phyloP scores from a whole-genome alignment of 1,140 invertebrate species.

The Melitaea cinxia region DNA sequence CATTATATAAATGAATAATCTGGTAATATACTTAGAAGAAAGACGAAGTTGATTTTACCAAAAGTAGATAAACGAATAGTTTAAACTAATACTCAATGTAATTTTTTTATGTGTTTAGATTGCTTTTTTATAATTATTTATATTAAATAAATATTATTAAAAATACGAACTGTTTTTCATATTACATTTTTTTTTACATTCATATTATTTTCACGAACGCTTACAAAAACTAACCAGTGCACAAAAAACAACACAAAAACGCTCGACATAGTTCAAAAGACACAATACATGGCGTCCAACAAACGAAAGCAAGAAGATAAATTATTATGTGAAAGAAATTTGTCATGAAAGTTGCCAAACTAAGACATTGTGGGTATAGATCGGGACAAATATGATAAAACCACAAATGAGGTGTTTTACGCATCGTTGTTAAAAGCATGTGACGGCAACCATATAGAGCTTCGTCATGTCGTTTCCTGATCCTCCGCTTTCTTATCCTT shows the following conservation, averaged over 20 bases:
- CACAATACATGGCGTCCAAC: conserved; percentile 62
- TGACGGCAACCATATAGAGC: conserved; percentile 53
- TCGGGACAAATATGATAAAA: conserved; percentile 57
- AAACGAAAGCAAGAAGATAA: conserved; percentile 47
- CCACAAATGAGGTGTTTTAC: conserved; percentile 58
- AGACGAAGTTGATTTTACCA: too few relatives aligned
- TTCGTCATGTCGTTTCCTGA: conserved; percentile 40
- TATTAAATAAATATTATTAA: too few relatives aligned
- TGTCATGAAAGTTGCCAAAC: conserved; percentile 38
- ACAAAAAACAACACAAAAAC: conserved; percentile 51
- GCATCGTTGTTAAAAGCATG: conserved; percentile 49
- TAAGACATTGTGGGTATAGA: conserved; percentile 55
- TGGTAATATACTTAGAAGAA: too few relatives aligned
- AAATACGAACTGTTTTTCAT: background rate
- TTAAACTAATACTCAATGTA: too few relatives aligned
- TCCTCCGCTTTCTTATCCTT: conserved; percentile 44
- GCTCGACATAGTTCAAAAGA: conserved; percentile 48
- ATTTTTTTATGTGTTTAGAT: too few relatives aligned
- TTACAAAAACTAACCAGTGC: conserved; percentile 39
- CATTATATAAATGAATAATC: too few relatives aligned
- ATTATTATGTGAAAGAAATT: conserved; percentile 47
- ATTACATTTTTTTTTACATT: background rate
- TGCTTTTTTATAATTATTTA: too few relatives aligned
- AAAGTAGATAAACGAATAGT: too few relatives aligned
- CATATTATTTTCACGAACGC: conserved; percentile 4